phyloP scores from a whole-genome alignment of 1,140 invertebrate species.

The Papilio glaucus region DNA sequence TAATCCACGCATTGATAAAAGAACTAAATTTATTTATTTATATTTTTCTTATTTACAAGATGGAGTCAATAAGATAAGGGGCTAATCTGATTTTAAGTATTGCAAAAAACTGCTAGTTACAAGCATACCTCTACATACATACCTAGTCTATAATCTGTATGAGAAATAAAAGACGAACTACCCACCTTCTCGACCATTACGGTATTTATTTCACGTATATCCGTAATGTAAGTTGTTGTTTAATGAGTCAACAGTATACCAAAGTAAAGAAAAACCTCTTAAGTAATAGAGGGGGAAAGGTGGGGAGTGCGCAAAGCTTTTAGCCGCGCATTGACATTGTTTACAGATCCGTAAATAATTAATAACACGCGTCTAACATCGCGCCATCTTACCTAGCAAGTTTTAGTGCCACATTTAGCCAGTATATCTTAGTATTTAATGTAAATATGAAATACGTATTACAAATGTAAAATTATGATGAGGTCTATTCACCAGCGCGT shows the following conservation, averaged over 20 bases:
- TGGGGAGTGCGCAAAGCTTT: conserved; percentile 6
- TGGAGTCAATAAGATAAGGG: no score
- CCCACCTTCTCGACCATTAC: not conserved
- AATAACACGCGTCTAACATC: conserved; percentile 11
- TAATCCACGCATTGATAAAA: no score
- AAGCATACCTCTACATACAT: no score
- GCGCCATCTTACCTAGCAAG: not conserved
- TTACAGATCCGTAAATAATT: conserved; percentile 27
- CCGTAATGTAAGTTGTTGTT: not conserved
- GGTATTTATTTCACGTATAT: not conserved
- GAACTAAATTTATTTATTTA: no score
- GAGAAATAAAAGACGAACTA: not conserved
- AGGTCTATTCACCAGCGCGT: no score
- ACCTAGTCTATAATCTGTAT: not conserved
- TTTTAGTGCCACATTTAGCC: not conserved
- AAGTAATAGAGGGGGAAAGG: not conserved
- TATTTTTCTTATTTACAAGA: no score
- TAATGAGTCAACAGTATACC: conserved; percentile 2
- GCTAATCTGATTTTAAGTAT: no score
- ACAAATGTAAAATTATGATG: not conserved
- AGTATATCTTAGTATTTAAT: not conserved
- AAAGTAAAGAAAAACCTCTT: conserved; percentile 19
- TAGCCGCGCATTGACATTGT: conserved; percentile 5
- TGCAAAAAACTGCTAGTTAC: no score
- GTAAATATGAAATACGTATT: not conserved